Conservation (phyloP, 2,797 vertebrate genomes). For the Scleropages formosus region DNA sequence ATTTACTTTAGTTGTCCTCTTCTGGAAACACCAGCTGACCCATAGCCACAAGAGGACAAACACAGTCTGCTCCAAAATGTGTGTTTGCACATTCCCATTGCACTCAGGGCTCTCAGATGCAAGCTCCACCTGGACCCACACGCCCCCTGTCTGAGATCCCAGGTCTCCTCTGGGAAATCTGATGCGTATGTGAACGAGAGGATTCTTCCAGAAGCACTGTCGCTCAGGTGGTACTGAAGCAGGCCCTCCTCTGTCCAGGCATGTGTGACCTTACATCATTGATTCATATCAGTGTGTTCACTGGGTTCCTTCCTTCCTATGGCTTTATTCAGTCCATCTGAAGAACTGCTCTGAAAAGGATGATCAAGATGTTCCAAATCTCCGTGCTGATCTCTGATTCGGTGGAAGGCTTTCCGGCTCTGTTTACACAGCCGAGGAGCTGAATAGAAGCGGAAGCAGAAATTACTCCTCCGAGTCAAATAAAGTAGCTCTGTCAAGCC, state of each 20-base stretch:
- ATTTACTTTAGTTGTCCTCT: constrained; percentile 44
- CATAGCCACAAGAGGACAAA: constrained; percentile 25
- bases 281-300: constrained; percentile 2
- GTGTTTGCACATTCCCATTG: background rate
- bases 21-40: constrained; percentile 38
- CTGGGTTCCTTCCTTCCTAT: constrained; percentile 37
- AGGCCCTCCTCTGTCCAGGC: constrained; percentile 29
- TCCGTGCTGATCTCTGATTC: background rate
- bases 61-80: constrained; percentile 21
- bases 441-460: background rate
- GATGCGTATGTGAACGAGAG: background rate
- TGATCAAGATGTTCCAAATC: too few species aligned
- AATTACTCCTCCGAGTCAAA: background rate
- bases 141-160: background rate
- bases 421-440: background rate
- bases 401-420: background rate
- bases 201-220: constrained; percentile 46
- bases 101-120: background rate
- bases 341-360: background rate
- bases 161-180: background rate
- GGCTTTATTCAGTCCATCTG: constrained; percentile 37
- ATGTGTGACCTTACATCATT: constrained; percentile 32
- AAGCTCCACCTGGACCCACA: background rate
- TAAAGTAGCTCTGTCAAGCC: background rate
- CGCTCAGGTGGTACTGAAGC: constrained; percentile 39